These are phyloP conservation scores for Drosophila nigricruria DNA, from an alignment of 2,888 invertebrate genomes.

Conservation along the genomic window DNA sequence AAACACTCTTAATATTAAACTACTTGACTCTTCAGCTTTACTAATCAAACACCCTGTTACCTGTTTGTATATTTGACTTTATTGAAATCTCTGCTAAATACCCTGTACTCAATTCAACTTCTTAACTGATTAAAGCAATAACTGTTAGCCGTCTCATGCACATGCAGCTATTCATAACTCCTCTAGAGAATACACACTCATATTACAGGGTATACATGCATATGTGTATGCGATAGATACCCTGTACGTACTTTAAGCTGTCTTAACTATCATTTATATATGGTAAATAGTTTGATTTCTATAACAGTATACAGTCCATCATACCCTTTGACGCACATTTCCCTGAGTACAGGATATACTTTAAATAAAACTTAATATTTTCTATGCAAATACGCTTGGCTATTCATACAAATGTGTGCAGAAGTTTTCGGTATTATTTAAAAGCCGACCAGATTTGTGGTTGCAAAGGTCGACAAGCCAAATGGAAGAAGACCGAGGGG, in stretches of 20 bases:
- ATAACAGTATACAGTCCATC: background rate
- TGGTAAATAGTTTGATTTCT: background rate
- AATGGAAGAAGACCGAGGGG: background rate
- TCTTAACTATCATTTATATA: background rate
- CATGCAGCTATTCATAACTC: background rate
- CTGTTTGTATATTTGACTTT: too few species aligned
- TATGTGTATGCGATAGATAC: too few species aligned
- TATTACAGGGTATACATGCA: background rate
- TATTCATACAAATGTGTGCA: constrained; percentile 8
- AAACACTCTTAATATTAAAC: too few species aligned
- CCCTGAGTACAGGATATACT: background rate
- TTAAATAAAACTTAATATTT: constrained; percentile 24
- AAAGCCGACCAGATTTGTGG: constrained; percentile 45
- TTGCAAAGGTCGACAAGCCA: constrained; percentile 40
- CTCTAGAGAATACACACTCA: too few species aligned
- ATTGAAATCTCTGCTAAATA: background rate
- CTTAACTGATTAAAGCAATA: background rate
- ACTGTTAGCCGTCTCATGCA: background rate
- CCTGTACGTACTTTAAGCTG: background rate
- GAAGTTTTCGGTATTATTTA: constrained; percentile 28
- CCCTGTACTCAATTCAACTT: too few species aligned
- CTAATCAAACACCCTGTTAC: background rate
- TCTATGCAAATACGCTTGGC: constrained; percentile 13
- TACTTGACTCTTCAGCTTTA: background rate
- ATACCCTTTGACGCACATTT: background rate